Base-by-base conservation (phyloP, 2,888 invertebrate species). In the Spodoptera picta region DNA sequence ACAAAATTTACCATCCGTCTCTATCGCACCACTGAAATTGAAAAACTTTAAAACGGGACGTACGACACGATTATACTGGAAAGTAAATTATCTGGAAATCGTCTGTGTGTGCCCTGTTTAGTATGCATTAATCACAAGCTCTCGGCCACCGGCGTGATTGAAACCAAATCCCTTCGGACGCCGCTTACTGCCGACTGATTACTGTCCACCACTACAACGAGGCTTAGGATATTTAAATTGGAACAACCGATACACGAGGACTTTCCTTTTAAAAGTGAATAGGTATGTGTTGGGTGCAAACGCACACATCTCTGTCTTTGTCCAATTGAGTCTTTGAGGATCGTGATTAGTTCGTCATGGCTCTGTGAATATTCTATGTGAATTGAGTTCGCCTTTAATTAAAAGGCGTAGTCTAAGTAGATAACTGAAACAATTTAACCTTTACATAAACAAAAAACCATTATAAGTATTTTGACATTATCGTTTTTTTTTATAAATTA, bases 81-180 rank as follows among this genome's bases (percentile, higher is more conserved):
- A 86, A 82, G 81, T 83, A 83, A 83, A 83, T 84, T 78, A 83
- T 84, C 81, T 83, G 75, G 78, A 81, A 75, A 83, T 76, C 75
- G 76, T 76, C 82, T 82, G 79, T 83, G 85, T 86, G 83, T 85
- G 81, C 76, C 84, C 92, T 93, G 90, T 91, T 93, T 93, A 92
- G 93, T 93, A 93, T 93, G 93, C 93, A 94, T 94, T 93, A 93
- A 93, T 93, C 91, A 92, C 84, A 83, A 84, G 83, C 87, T 83
- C 82, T 85, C 84, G 87, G 79, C 84, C 87, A 86, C 83, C 85
- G 73, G 79, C 91, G 86, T 93, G 93, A 94, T 93, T 94, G 93
- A 93, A 93, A 93, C 90, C 90, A 90, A 92, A 93, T 92, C 93
- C 92, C 88, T 77, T 77, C 82, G 89, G 87, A 88, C 83, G 84